Base-by-base conservation (phyloP, 2,113 vertebrate genomes). In the Triplophysa dalaica region DNA sequence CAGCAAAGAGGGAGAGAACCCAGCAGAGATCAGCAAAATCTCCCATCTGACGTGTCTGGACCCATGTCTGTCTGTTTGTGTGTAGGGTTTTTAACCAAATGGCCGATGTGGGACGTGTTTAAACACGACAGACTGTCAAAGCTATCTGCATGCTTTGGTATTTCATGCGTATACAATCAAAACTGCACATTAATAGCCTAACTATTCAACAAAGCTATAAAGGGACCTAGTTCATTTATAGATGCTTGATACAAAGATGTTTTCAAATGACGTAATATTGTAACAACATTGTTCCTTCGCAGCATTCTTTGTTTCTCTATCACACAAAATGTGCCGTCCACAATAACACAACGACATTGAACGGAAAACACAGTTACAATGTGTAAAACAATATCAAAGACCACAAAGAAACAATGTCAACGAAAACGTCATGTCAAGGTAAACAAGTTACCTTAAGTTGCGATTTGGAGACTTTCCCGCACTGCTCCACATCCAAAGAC, bases 391-490 rank as follows among this genome's bases (percentile, higher is more conserved):
- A 43, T 4, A n/a, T n/a, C 8, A 21, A 58, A 58, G 6, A n/a
- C 54, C 9, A 8, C n/a, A 10, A 26, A 50, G 24, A 21, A 26
- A 24, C 17, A 29, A 52, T 22, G 65, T 17, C 52, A 19, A 8
- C 7, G 17, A 19, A n/a, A 60, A 45, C 12, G n/a, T n/a, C 41
- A 75, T 29, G 4, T 22, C 6, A 21, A 17, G 1, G 12, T 67
- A 26, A 13, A 64, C 65, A 50, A 8, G 60, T 60, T 29, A 17
- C 95, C 90, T 96, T 96, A 58, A 95, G 93, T 87, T 96, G 95
- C 0, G 95, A 96, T 82, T 96, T 96, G 87, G 95, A 95, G n/a
- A 96, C 95, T 70, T 96, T 96, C 78, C 95, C 95, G 77, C 94
- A 94, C 86, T 92, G 94, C 89, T 96, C 95, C 82, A 93, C 93